Base-by-base conservation (phyloP, 2,888 invertebrate species). In the Bimastos eiseni region DNA sequence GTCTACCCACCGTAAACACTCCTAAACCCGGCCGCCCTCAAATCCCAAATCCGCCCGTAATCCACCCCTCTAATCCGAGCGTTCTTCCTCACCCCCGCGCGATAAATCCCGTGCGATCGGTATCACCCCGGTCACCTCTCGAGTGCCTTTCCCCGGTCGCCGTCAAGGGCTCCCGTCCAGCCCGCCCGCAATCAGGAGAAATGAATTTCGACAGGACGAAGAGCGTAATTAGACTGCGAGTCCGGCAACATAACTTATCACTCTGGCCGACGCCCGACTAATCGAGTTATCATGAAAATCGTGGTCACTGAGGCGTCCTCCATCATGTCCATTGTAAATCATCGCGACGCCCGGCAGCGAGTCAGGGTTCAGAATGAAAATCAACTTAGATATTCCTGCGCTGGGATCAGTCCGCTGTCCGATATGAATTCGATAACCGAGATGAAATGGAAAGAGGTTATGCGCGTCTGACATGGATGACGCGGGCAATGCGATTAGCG, bases 371-470 rank as follows among this genome's bases (percentile, higher is more conserved):
- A 37, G 86, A 17, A 86, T 2, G 86, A 86, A 86, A 86, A 86
- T 86, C 86, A 37, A 34, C 36, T 86, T 86, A 86, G 86, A 86
- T 34, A n/a, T 70, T 70, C 70, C n/a, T 70, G 1, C n/a, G 70
- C 8, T 8, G 70, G 70, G 70, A 70, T 70, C 70, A 70, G 70
- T 70, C 70, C 30, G 30, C 5, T 30, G 41, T n/a, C 70, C 70
- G 70, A 70, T 70, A 70, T 36, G 86, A 86, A 86, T 86, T 86
- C 37, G 34, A 86, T 37, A 37, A 86, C 36, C 19, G 86, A 86
- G 37, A 86, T 86, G 86, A 86, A 86, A 86, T 86, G 86, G 86
- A 86, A 36, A 5, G 21, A 86, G 86, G 86, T 86, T 34, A 86
- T 86, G 36, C 24, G 86, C 24, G 86, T 86, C 86, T 86, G 86